Base-by-base conservation (phyloP, 2,888 invertebrate genomes). In the Himalopsyche tibetana region DNA sequence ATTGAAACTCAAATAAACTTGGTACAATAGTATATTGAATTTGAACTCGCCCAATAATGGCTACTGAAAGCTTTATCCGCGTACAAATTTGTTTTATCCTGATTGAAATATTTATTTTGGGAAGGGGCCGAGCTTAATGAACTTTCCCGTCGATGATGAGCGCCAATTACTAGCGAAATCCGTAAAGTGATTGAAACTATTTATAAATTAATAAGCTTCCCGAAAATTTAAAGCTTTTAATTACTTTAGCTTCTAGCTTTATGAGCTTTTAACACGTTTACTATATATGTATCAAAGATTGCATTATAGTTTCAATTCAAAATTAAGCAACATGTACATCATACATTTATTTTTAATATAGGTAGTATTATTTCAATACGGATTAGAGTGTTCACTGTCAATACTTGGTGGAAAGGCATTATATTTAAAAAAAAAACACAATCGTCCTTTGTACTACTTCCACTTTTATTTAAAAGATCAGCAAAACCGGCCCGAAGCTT, bases 51-150 rank as follows among this genome's bases (percentile, higher is more conserved):
- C 63, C 63, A 63, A 63, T 63, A 63, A 63, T 63, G 63, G 63
- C 28, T 28, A 19, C n/a, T 28, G 63, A 63, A 63, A 63, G 63
- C 63, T 63, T 63, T 28, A 63, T 63, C 63, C 28, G 63, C 63
- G 63, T 19, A 19, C 28, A 63, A 63, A 63, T 63, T 63, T 63
- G 28, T 63, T 51, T 63, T 63, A 63, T 63, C 63, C 63, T 63
- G 63, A 63, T 63, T 63, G 63, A 63, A 63, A 63, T 63, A 63
- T 63, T 63, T 63, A 63, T 63, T 63, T 63, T 63, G n/a, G 63
- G n/a, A 63, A 28, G 28, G 19, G 63, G 63, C 63, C n/a, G 63
- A n/a, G 19, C 63, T 63, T 63, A 19, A 63, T 63, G 63, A 63
- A 63, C 63, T 63, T 28, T 63, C 28, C 63, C 63, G 63, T 28